These are phyloP conservation scores for Tetramorium parvispinum DNA, from an alignment of 1,140 invertebrate species.

Conservation along the genomic window DNA sequence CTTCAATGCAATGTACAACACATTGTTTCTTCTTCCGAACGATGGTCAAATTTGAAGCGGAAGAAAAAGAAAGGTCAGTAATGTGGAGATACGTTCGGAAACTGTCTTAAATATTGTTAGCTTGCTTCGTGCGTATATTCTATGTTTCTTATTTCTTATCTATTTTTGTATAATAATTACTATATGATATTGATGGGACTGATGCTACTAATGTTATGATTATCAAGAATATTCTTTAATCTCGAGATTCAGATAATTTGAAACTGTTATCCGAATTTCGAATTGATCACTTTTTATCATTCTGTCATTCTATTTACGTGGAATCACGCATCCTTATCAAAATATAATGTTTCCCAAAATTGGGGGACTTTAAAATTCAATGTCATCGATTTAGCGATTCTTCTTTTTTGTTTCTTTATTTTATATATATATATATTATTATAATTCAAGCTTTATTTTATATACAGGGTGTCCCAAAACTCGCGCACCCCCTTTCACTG, in stretches of 20 bases:
- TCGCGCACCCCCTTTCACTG: no score
- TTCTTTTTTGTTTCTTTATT: no score
- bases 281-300: conserved; percentile 36
- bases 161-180: conserved; percentile 67
- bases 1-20: conserved; percentile 32
- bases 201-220: neutral
- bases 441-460: no score
- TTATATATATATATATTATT: no score
- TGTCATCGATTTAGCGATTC: no score
- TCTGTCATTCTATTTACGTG: neutral
- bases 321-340: no score
- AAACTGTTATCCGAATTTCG: conserved; percentile 5
- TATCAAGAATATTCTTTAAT: conserved; percentile 50
- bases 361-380: no score
- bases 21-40: conserved; percentile 19
- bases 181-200: neutral
- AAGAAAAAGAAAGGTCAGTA: conserved; percentile 62
- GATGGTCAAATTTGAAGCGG: conserved; percentile 39
- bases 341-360: no score
- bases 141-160: conserved; percentile 22
- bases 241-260: conserved; percentile 53
- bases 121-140: conserved; percentile 11
- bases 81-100: neutral
- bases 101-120: neutral
- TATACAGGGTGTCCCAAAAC: no score